phyloP scores from a whole-genome alignment of 2,113 vertebrate genomes.

The Dicrurus megarhynchus region DNA sequence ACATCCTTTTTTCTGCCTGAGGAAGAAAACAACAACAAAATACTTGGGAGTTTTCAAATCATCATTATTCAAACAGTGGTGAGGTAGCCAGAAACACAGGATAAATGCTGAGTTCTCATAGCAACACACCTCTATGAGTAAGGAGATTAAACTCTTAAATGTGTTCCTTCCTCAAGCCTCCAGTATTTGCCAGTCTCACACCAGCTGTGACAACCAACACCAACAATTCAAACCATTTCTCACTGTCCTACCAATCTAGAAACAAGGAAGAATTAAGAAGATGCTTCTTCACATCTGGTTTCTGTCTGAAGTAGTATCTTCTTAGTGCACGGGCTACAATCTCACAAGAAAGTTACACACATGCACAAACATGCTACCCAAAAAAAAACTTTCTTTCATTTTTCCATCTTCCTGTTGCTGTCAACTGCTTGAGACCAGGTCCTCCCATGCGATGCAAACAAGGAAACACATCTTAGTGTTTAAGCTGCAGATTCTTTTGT shows the following conservation, averaged over 20 bases:
- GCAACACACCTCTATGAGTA: constrained; percentile 49
- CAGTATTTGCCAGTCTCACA: background rate
- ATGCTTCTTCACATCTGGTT: background rate
- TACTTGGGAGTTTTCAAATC: background rate
- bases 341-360: background rate
- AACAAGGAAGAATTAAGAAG: background rate
- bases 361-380: rapidly evolving
- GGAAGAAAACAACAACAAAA: constrained; percentile 28
- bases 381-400: background rate
- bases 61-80: background rate
- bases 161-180: background rate
- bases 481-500: background rate
- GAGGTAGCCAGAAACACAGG: constrained; percentile 2
- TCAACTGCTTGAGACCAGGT: background rate
- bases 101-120: constrained; percentile 41
- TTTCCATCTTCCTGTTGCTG: constrained; percentile 20
- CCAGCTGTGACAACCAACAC: constrained; percentile 7
- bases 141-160: constrained; percentile 4
- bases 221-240: background rate
- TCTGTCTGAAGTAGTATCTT: background rate
- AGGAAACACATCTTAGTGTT: constrained; percentile 13
- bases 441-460: background rate
- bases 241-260: background rate
- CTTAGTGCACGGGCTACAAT: background rate
- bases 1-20: background rate